Conservation (phyloP, 1,140 invertebrate genomes). For the Aphelinus certus region DNA sequence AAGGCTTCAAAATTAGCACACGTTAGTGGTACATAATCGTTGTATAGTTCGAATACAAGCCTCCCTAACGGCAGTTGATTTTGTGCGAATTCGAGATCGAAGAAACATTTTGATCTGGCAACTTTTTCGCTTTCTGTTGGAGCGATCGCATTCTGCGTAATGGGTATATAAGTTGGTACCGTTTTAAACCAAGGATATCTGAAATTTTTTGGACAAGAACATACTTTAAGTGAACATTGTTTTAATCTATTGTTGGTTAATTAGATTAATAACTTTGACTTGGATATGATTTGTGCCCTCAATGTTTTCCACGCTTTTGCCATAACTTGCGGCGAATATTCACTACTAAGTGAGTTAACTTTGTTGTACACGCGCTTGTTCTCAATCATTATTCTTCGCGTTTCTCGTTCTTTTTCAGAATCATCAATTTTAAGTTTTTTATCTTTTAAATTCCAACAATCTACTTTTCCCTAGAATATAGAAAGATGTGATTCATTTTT, state of each 20-base stretch:
- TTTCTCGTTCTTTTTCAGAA: conserved; percentile 10
- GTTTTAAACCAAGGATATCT: conserved; percentile 31
- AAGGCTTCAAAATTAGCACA: conserved; percentile 73
- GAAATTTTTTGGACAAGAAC: background rate
- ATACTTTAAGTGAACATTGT: no score
- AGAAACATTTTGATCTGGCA: conserved; percentile 52
- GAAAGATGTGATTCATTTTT: background rate
- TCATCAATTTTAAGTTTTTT: background rate
- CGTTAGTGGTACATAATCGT: conserved; percentile 70
- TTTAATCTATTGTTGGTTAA: no score
- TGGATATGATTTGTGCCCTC: conserved; percentile 29
- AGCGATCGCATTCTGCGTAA: conserved; percentile 3
- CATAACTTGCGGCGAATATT: conserved; percentile 44
- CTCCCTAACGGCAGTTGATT: conserved; percentile 59
- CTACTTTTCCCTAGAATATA: conserved; percentile 46
- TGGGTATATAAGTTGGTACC: conserved; percentile 18
- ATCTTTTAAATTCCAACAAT: conserved; percentile 50
- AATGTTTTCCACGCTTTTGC: conserved; percentile 47
- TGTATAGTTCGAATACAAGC: conserved; percentile 70
- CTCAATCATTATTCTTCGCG: conserved; percentile 33
- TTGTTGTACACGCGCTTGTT: conserved; percentile 47
- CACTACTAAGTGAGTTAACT: conserved; percentile 39
- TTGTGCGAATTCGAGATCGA: conserved; percentile 54
- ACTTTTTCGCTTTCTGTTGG: background rate
- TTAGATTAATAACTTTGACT: no score